phyloP scores from a whole-genome alignment of 2,797 vertebrate genomes.

The Acanthurus leucopareius region DNA sequence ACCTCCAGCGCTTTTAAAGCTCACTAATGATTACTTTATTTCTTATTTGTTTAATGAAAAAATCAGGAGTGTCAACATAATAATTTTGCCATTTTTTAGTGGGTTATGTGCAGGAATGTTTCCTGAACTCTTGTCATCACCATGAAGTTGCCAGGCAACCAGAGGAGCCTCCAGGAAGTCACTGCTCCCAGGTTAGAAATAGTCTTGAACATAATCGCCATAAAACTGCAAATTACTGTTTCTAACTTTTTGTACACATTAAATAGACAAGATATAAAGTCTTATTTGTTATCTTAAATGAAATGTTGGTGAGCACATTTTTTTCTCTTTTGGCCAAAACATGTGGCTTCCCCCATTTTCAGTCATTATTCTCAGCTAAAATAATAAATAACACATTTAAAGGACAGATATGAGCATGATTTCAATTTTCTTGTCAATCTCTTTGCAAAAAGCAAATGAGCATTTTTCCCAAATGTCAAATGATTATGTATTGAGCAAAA shows the following conservation, averaged over 20 bases:
- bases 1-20: not conserved
- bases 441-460: not conserved
- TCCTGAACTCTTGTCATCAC: not conserved
- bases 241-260: not conserved
- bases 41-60: not conserved
- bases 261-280: not conserved
- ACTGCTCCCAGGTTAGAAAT: not conserved
- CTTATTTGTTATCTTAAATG: not conserved
- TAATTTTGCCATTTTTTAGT: not conserved
- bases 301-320: not conserved
- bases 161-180: not conserved
- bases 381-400: not conserved
- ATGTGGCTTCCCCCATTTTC: not conserved
- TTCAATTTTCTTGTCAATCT: not conserved
- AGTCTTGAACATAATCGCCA: not conserved
- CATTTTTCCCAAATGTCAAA: not conserved
- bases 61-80: not conserved
- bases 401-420: not conserved
- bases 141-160: not conserved
- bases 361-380: conserved; percentile 5
- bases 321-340: not conserved
- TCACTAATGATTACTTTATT: not conserved
- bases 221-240: not conserved
- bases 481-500: not conserved
- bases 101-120: not conserved